A percentile compares a stretch with the other conserved stretches of the same genome.
Conservation (phyloP, 2,113 vertebrate species). For the Pygathrix nemaeus region DNA sequence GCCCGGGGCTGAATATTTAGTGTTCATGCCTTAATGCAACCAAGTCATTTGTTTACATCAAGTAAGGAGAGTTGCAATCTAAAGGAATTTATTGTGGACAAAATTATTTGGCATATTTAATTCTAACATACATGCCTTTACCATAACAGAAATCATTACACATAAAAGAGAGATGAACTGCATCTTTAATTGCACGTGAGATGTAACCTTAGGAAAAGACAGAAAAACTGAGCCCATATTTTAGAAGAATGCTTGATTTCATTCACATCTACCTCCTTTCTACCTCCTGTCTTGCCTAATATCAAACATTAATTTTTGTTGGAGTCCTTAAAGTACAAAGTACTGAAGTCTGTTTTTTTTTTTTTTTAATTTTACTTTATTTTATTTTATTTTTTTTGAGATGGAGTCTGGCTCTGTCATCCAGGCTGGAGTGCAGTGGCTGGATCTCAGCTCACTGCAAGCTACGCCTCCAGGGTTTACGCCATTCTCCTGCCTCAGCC, state of each 20-base stretch:
- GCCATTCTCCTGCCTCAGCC: no score
- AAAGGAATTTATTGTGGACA: neutral
- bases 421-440: no score
- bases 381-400: no score
- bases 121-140: neutral
- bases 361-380: no score
- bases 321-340: neutral
- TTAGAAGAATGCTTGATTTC: neutral
- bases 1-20: neutral
- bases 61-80: neutral
- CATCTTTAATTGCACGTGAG: neutral
- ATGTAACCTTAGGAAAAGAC: neutral
- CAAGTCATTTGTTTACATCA: neutral
- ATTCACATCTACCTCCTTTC: neutral
- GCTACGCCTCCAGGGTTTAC: no score
- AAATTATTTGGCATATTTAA: neutral
- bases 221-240: neutral
- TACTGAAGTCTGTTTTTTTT: neutral
- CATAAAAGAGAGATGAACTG: neutral
- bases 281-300: neutral
- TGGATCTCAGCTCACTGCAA: no score
- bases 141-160: neutral
- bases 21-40: neutral
- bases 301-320: neutral
- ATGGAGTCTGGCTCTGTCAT: fast-evolving